phyloP scores from a whole-genome alignment of 2,113 vertebrate species.

The Chrysochloris asiatica region DNA sequence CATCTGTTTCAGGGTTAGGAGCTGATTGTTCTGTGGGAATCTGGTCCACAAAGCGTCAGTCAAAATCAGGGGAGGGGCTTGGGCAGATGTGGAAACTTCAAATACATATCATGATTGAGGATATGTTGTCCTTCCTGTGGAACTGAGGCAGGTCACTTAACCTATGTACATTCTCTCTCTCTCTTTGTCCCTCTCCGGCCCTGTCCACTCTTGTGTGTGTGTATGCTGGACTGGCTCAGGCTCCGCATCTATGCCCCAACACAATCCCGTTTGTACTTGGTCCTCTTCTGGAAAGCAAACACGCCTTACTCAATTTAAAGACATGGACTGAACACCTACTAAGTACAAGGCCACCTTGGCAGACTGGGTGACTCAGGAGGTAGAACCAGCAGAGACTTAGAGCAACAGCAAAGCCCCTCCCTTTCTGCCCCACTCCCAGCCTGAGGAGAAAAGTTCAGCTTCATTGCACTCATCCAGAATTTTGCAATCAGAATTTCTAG shows the following conservation, averaged over 20 bases:
- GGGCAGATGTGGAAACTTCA: neutral
- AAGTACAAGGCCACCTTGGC: neutral
- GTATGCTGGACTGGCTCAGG: neutral
- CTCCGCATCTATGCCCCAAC: neutral
- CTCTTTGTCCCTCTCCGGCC: no score
- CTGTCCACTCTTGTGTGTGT: fast-evolving
- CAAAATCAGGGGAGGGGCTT: neutral
- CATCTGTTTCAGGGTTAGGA: neutral
- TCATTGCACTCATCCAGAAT: neutral
- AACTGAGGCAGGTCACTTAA: neutral
- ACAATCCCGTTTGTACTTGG: neutral
- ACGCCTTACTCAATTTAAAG: neutral
- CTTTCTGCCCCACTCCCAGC: neutral
- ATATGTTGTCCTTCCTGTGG: neutral
- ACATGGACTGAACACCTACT: neutral
- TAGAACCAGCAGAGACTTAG: neutral
- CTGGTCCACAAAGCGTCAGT: neutral
- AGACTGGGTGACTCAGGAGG: neutral
- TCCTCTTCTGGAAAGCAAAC: neutral
- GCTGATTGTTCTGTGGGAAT: neutral
- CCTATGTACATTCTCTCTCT: neutral
- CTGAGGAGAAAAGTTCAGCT: neutral
- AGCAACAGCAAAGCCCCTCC: neutral
- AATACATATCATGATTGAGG: neutral
- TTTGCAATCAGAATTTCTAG: conserved; percentile 39